Evolutionary conservation across 2,888 invertebrate genomes (phyloP).

Genomic region (Apamea monoglypha): DNA sequence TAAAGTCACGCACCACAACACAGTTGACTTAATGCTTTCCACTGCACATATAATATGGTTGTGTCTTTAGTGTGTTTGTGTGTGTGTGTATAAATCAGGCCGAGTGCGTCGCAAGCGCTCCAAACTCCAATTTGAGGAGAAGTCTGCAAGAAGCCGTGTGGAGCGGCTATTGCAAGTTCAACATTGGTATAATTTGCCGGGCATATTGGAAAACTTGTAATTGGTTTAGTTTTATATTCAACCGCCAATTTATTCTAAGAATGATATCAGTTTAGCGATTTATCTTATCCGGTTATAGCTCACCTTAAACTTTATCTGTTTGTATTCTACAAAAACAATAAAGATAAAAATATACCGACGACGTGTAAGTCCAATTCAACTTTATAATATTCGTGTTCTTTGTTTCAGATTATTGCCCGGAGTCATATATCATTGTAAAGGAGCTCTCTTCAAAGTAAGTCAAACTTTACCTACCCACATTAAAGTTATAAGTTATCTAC

Average conservation of each 20-base stretch:
- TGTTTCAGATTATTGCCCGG: slow-evolving; percentile 87
- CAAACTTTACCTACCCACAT: slow-evolving; percentile 1
- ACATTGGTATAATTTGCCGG: slow-evolving; percentile 86
- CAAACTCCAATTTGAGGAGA: slow-evolving; percentile 77
- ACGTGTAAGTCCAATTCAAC: slow-evolving; percentile 27
- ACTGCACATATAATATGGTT: slow-evolving; percentile 45
- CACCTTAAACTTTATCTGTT: slow-evolving; percentile 20
- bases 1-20: slow-evolving; percentile 60
- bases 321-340: neutral
- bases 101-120: slow-evolving; percentile 70
- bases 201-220: slow-evolving; percentile 89
- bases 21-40: slow-evolving; percentile 55
- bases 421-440: slow-evolving; percentile 87
- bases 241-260: slow-evolving; percentile 80
- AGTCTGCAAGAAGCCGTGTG: slow-evolving; percentile 78
- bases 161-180: slow-evolving; percentile 81
- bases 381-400: slow-evolving; percentile 65
- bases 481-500: slow-evolving; percentile 28
- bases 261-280: slow-evolving; percentile 80
- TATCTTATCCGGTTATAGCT: slow-evolving; percentile 58
- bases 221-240: slow-evolving; percentile 88
- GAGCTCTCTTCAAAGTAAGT: slow-evolving; percentile 86
- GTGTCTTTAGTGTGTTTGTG: slow-evolving; percentile 43
- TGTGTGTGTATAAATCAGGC: slow-evolving; percentile 66
- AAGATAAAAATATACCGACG: slow-evolving; percentile 24